A percentile compares a stretch with the other conserved stretches of the same genome.
Evolutionary conservation across 2,113 vertebrate species (phyloP).

Genomic region (Nematolebias whitei): DNA sequence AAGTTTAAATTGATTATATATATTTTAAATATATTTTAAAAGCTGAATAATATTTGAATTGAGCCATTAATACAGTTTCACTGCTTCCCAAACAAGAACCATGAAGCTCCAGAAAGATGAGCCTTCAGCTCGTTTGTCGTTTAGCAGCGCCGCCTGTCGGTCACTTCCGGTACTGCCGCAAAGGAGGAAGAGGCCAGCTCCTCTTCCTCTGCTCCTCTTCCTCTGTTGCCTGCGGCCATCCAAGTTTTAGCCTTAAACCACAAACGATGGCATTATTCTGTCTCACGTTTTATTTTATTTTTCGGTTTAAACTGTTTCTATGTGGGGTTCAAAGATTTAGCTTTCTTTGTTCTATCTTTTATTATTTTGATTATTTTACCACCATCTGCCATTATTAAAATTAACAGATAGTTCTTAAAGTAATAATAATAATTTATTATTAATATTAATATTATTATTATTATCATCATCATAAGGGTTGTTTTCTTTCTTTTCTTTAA

Average conservation of each 20-base stretch:
- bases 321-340: conserved; percentile 12
- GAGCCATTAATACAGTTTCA: not conserved
- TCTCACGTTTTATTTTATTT: conserved; percentile 31
- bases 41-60: not conserved
- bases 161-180: conserved; percentile 3
- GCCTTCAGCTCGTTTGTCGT: conserved; percentile 49
- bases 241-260: conserved; percentile 64
- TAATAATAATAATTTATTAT: too few species aligned
- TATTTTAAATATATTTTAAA: too few species aligned
- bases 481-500: too few species aligned
- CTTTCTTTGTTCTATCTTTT: not conserved
- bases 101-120: too few species aligned
- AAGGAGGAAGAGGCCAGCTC: conserved; percentile 43
- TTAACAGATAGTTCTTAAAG: too few species aligned
- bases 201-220: conserved; percentile 16
- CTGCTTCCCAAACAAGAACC: conserved; percentile 44
- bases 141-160: conserved; percentile 80
- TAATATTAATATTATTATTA: too few species aligned
- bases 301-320: conserved; percentile 19
- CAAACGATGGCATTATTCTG: conserved; percentile 63
- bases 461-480: too few species aligned
- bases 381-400: too few species aligned
- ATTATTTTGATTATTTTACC: not conserved
- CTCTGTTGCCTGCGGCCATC: conserved; percentile 63
- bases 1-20: too few species aligned